Base-by-base conservation (phyloP, 2,113 vertebrate species). In the Nannobrachium achirus region DNA sequence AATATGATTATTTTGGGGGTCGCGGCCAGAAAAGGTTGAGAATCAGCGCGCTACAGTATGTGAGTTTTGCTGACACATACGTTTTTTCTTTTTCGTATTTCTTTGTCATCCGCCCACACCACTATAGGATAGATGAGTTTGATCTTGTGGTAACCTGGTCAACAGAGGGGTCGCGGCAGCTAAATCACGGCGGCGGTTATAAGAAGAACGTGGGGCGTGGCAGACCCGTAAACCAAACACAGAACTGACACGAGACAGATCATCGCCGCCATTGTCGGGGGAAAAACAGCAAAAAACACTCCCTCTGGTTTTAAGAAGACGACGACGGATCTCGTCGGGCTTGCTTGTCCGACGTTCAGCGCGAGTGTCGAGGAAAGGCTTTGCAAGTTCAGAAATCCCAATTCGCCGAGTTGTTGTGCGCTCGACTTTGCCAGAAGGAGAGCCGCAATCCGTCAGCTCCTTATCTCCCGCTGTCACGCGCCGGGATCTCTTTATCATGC, bases 401-500 rank as follows among this genome's bases (percentile, higher is more conserved):
- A 71, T 42, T 65, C n/a, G n/a, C 64, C 76, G 76, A 79, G 73
- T 88, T 91, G 73, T n/a, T n/a, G n/a, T n/a, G n/a, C n/a, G n/a
- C 75, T 90, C 76, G 89, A 91, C 90, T 91, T 91, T 91, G 87
- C 86, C 79, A 74, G 69, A 69, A n/a, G 73, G 64, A 84, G 79
- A 76, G 59, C 82, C 61, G 87, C 73, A 89, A 91, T 93, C 86
- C 79, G 87, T 92, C 90, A 92, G 78, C 60, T 55, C 69, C 89
- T 92, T 92, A 93, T 93, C 92, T 86, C 52, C 55, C 25, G 1
- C 62, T 76, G 88, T 92, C 90, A 88, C 87, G 73, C 42, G 33
- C 50, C 59, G 69, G 83, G 75, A 86, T 85, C 86, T 90, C 86
- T 90, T 91, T 92, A 93, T 92, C 92, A 90, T 88, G 89, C 90